phyloP scores from a whole-genome alignment of 2,888 invertebrate species.

The Chouioia cunea region DNA sequence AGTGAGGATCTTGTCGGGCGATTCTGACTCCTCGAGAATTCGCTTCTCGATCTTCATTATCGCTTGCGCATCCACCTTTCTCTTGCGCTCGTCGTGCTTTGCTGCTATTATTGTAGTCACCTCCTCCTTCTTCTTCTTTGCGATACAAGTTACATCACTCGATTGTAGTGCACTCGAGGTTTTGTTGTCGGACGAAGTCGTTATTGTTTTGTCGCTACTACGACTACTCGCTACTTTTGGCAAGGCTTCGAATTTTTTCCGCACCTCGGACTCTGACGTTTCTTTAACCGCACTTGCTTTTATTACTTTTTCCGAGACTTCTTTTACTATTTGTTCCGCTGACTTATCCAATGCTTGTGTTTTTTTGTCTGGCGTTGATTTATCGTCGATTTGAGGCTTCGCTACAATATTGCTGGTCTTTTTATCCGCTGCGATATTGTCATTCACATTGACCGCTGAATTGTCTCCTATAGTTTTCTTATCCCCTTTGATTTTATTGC shows the following conservation, averaged over 20 bases:
- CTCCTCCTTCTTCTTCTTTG: not conserved
- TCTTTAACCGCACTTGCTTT: not conserved
- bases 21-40: constrained; percentile 45
- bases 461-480: not conserved
- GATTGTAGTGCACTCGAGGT: no score
- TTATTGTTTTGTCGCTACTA: constrained; percentile 8
- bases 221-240: constrained; percentile 21
- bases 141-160: not conserved
- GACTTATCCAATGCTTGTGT: not conserved
- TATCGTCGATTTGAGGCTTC: not conserved
- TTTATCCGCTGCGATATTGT: not conserved
- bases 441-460: not conserved
- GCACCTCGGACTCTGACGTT: not conserved
- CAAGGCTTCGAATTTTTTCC: constrained; percentile 5
- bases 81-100: constrained; percentile 16
- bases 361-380: constrained; percentile 2
- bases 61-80: constrained; percentile 34
- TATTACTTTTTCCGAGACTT: not conserved
- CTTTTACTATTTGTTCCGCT: not conserved
- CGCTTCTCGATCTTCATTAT: constrained; percentile 41
- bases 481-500: not conserved
- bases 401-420: not conserved
- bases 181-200: constrained; percentile 6
- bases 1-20: constrained; percentile 36
- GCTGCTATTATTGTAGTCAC: not conserved